Conservation (phyloP, 2,888 invertebrate genomes). For the Drosophila barbarae region DNA sequence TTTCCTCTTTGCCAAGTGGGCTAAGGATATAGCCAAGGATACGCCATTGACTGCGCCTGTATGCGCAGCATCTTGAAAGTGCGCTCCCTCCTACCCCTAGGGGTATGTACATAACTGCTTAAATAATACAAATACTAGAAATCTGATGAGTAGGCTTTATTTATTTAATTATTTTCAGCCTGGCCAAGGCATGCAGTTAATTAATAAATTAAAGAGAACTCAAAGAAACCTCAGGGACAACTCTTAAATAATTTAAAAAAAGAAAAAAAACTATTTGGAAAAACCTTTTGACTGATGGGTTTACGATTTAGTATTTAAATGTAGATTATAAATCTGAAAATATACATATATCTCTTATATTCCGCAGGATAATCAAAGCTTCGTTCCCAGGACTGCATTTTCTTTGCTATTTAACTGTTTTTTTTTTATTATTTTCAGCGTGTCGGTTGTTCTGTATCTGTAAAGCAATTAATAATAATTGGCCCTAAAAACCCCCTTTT, state of each 20-base stretch:
- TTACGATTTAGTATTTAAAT: no score
- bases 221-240: no score
- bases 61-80: background rate
- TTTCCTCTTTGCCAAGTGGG: constrained; percentile 25
- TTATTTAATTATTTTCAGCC: background rate
- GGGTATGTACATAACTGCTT: background rate
- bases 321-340: no score
- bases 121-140: background rate
- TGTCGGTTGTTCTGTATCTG: constrained; percentile 62
- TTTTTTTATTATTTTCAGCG: constrained; percentile 13
- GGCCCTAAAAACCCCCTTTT: constrained; percentile 66
- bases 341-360: no score
- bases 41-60: background rate
- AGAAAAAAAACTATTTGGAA: no score
- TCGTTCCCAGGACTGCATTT: background rate
- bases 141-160: background rate
- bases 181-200: background rate
- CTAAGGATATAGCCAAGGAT: constrained; percentile 11
- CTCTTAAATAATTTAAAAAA: no score
- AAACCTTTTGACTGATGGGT: no score
- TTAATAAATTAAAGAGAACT: background rate
- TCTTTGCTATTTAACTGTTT: background rate
- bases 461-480: constrained; percentile 78
- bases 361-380: background rate
- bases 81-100: background rate